A percentile compares a stretch with the other conserved stretches of the same genome.
Conservation (phyloP, 2,888 invertebrate genomes). For the Orchesella flavescens region DNA sequence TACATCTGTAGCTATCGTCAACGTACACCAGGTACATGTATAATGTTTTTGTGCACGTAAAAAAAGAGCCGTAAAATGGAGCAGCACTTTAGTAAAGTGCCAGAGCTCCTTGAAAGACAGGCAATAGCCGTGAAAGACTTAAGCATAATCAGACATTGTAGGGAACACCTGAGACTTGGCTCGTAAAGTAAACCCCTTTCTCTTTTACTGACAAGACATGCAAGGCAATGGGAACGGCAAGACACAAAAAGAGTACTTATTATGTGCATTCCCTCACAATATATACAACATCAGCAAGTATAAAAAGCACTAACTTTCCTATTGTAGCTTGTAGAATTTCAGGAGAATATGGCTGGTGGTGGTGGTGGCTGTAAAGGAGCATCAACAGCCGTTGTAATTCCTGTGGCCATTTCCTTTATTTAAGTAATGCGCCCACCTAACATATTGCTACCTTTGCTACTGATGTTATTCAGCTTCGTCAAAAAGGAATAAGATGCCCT, state of each 20-base stretch:
- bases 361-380: neutral
- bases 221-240: slow-evolving; percentile 44
- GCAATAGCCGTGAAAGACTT: slow-evolving; percentile 57
- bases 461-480: slow-evolving; percentile 28
- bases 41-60: slow-evolving; percentile 52
- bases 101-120: slow-evolving; percentile 56
- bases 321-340: neutral
- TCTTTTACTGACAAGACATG: slow-evolving; percentile 56
- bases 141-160: slow-evolving; percentile 62
- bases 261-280: slow-evolving; percentile 19
- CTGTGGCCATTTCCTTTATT: slow-evolving; percentile 61
- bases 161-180: slow-evolving; percentile 62
- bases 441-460: slow-evolving; percentile 32
- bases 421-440: slow-evolving; percentile 55
- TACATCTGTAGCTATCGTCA: too few species aligned
- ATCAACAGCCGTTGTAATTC: slow-evolving; percentile 53
- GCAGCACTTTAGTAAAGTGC: slow-evolving; percentile 60
- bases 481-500: slow-evolving; percentile 20
- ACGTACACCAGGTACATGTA: neutral
- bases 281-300: neutral
- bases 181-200: slow-evolving; percentile 62
- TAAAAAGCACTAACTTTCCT: neutral
- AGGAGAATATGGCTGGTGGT: neutral
- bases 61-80: slow-evolving; percentile 54
- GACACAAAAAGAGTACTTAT: slow-evolving; percentile 56